Evolutionary conservation across 2,113 vertebrate species (phyloP).

Genomic region (Psittacus erithacus): DNA sequence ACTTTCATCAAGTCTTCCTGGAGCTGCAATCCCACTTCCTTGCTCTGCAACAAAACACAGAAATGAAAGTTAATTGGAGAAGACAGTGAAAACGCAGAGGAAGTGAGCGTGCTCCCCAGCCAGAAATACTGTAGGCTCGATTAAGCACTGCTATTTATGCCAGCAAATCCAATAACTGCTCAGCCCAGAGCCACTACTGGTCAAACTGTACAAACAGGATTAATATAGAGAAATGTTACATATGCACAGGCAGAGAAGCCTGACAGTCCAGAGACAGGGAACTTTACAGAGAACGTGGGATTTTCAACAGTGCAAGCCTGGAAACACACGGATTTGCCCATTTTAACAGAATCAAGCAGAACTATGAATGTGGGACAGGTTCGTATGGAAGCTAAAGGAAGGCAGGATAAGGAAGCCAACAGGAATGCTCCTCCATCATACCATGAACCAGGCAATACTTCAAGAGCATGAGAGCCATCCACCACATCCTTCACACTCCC

Average conservation of each 20-base stretch:
- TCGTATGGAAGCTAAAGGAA: background rate
- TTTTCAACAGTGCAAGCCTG: background rate
- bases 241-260: background rate
- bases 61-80: constrained; percentile 69
- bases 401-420: background rate
- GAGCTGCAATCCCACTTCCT: constrained; percentile 95
- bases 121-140: constrained; percentile 17
- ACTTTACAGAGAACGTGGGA: background rate
- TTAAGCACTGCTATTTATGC: constrained; percentile 16
- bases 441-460: background rate
- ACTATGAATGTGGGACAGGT: background rate
- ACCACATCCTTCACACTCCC: background rate
- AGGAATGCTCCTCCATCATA: background rate
- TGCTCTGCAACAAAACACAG: constrained; percentile 85
- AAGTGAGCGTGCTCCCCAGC: background rate
- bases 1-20: constrained; percentile 98
- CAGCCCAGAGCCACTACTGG: constrained; percentile 34
- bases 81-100: background rate
- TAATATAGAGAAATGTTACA: constrained; percentile 24
- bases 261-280: background rate
- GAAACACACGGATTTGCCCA: background rate
- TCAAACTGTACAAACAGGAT: constrained; percentile 9
- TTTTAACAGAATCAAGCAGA: background rate
- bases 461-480: background rate
- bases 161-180: constrained; percentile 52